Conservation (phyloP, 1,140 invertebrate species). For the Phocides pigmalion region DNA sequence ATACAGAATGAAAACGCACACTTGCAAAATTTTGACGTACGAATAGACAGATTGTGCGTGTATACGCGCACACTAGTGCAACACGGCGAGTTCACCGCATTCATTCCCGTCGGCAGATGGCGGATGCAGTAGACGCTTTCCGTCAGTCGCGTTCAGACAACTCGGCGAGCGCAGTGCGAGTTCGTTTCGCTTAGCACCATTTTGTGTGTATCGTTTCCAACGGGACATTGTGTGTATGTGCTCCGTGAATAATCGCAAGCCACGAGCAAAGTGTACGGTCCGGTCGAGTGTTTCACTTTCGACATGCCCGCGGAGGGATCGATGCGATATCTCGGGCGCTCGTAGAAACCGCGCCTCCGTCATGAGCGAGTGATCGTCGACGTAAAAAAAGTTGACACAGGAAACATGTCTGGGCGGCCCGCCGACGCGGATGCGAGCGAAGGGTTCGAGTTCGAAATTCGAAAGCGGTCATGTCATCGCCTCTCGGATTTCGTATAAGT, state of each 20-base stretch:
- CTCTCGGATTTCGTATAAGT: conserved; percentile 82
- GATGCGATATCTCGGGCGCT: conserved; percentile 78
- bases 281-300: conserved; percentile 72
- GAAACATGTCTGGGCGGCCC: conserved; percentile 82
- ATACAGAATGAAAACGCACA: conserved; percentile 15
- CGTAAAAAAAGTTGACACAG: conserved; percentile 82
- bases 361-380: conserved; percentile 82
- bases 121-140: conserved; percentile 79
- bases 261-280: conserved; percentile 59
- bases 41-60: conserved; percentile 52
- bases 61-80: conserved; percentile 57
- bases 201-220: conserved; percentile 79
- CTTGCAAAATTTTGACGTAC: conserved; percentile 42
- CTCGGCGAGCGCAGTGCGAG: conserved; percentile 70
- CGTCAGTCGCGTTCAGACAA: conserved; percentile 82
- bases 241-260: conserved; percentile 74
- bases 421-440: conserved; percentile 80
- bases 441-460: conserved; percentile 83
- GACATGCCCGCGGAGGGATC: conserved; percentile 76
- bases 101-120: conserved; percentile 82
- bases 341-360: conserved; percentile 82
- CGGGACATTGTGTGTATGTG: conserved; percentile 81
- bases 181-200: conserved; percentile 75
- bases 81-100: conserved; percentile 69
- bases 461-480: conserved; percentile 83